phyloP scores from a whole-genome alignment of 2,797 vertebrate species.

The Phoxinus dragarum region DNA sequence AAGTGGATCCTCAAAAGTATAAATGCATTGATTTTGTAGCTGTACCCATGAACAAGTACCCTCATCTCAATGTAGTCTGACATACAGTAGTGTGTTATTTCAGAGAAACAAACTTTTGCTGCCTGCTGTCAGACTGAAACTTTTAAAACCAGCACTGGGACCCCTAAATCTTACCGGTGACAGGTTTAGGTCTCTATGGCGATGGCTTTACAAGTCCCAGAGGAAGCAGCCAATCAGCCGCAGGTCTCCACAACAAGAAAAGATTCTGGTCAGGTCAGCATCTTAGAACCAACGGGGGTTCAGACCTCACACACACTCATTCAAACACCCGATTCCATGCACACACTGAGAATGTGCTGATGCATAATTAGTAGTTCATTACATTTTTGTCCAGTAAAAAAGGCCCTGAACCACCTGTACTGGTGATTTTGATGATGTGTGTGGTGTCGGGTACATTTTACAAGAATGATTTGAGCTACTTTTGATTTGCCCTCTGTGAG shows the following conservation, averaged over 20 bases:
- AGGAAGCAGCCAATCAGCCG: slow-evolving; percentile 21
- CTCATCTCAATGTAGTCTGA: not conserved
- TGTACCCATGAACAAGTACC: not conserved
- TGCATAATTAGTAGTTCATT: slow-evolving; percentile 37
- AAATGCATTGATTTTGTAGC: not conserved
- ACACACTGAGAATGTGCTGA: slow-evolving; percentile 24
- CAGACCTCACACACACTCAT: slow-evolving; percentile 51
- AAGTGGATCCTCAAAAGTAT: not conserved
- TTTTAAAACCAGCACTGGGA: slow-evolving; percentile 32
- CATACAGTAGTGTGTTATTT: not conserved
- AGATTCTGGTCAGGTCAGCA: slow-evolving; percentile 32
- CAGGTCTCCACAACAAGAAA: slow-evolving; percentile 13
- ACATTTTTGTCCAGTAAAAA: slow-evolving; percentile 4
- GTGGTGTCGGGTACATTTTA: slow-evolving; percentile 7
- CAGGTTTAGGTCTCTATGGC: slow-evolving; percentile 38
- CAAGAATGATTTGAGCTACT: slow-evolving; percentile 27
- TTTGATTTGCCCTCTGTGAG: slow-evolving; percentile 31
- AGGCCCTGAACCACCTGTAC: slow-evolving; percentile 20
- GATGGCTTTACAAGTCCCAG: slow-evolving; percentile 36
- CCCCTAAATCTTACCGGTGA: slow-evolving; percentile 30
- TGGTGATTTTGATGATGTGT: slow-evolving; percentile 34
- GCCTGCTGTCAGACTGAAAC: slow-evolving; percentile 2
- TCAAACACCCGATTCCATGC: slow-evolving; percentile 15
- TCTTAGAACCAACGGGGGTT: slow-evolving; percentile 23
- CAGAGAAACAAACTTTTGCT: slow-evolving; percentile 35